A percentile compares a stretch with the other conserved stretches of the same genome.
These are phyloP conservation scores for Epicampocera succincta DNA, from an alignment of 2,888 invertebrate genomes.

Conservation along the genomic window DNA sequence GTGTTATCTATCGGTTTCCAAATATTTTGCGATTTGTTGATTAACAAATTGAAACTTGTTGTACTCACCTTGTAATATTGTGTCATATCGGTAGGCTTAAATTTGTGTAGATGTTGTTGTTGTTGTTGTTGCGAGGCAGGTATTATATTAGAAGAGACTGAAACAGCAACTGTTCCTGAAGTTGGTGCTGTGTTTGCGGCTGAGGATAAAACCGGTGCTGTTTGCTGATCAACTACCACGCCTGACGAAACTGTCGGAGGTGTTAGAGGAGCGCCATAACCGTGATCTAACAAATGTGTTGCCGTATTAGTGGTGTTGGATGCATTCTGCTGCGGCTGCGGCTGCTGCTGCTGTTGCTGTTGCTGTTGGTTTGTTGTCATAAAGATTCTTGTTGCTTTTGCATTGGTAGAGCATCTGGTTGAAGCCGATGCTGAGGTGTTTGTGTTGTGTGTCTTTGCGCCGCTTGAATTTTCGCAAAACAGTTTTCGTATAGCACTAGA, in stretches of 20 bases:
- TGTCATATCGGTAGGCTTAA: conserved; percentile 80
- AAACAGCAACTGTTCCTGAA: conserved; percentile 63
- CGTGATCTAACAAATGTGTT: conserved; percentile 90
- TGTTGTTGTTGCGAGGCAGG: conserved; percentile 69
- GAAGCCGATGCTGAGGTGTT: conserved; percentile 54
- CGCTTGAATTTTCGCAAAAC: conserved; percentile 72
- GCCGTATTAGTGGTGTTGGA: conserved; percentile 70
- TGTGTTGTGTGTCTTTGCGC: conserved; percentile 45
- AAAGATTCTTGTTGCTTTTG: conserved; percentile 60
- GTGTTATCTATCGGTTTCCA: no score
- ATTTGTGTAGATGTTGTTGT: conserved; percentile 70
- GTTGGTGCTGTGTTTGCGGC: conserved; percentile 59
- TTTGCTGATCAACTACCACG: conserved; percentile 77
- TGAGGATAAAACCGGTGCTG: conserved; percentile 74
- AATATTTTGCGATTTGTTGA: no score
- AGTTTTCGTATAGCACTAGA: conserved; percentile 76
- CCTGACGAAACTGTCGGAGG: conserved; percentile 82
- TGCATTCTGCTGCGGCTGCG: conserved; percentile 39
- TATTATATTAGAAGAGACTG: conserved; percentile 67
- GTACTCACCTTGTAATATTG: conserved; percentile 80
- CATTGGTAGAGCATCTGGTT: conserved; percentile 45
- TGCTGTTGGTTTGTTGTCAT: conserved; percentile 58
- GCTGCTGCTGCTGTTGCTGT: no score
- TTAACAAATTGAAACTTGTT: no score
- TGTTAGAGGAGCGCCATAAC: conserved; percentile 90